Conservation (phyloP, 2,888 invertebrate species). For the Melikaiella ostensackeni region DNA sequence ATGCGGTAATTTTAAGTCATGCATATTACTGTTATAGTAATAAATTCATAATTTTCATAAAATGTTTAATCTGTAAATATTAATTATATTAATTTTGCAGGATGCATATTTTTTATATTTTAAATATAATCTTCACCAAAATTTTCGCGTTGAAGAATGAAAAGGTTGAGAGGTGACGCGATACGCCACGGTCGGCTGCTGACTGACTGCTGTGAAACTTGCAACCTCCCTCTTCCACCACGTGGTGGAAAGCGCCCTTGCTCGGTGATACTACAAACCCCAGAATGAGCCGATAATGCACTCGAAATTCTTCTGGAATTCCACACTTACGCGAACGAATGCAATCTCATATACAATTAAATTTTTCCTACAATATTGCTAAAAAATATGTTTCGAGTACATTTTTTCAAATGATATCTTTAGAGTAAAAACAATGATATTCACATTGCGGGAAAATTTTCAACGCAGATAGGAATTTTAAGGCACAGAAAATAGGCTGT, state of each 20-base stretch:
- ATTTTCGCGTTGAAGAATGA: background rate
- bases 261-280: constrained; percentile 34
- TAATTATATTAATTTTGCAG: background rate
- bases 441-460: too few relatives aligned
- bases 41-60: too few relatives aligned
- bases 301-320: background rate
- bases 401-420: too few relatives aligned
- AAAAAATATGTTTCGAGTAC: background rate
- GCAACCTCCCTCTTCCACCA: constrained; percentile 67
- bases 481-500: too few relatives aligned
- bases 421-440: too few relatives aligned
- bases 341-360: background rate
- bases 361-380: background rate
- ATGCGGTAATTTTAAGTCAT: too few relatives aligned
- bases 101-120: background rate
- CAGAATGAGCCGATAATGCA: constrained; percentile 37
- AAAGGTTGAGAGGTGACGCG: constrained; percentile 39
- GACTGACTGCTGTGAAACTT: constrained; percentile 67
- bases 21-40: too few relatives aligned
- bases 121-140: background rate
- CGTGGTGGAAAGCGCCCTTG: constrained; percentile 60
- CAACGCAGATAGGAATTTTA: too few relatives aligned
- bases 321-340: background rate
- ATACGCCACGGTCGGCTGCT: constrained; percentile 64
- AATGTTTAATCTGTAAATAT: background rate